Percentiles rank a stretch among this genome's conserved stretches.
phyloP scores from a whole-genome alignment of 1,140 invertebrate genomes.

The Sycobia sp. region DNA sequence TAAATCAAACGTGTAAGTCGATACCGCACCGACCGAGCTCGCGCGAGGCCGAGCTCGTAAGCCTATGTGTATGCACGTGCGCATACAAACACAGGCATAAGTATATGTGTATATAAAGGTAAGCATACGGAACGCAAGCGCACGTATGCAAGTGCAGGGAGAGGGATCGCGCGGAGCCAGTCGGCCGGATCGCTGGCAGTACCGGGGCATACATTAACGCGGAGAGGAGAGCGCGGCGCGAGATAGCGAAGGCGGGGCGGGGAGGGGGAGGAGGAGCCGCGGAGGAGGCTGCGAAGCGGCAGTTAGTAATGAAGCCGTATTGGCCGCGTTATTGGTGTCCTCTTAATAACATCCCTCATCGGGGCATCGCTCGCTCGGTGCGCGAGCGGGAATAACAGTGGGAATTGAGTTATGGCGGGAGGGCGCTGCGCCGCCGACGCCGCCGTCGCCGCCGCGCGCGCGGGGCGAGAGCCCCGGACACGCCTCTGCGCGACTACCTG shows the following conservation, averaged over 20 bases:
- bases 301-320: constrained; percentile 35
- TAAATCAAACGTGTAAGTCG: constrained; percentile 32
- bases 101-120: no score
- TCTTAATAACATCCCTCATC: constrained; percentile 38
- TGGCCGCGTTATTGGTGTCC: constrained; percentile 37
- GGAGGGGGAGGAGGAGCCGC: background rate
- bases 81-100: no score
- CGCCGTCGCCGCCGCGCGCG: constrained; percentile 2
- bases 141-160: background rate
- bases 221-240: background rate
- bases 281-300: no score
- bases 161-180: background rate
- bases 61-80: no score
- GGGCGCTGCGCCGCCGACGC: constrained; percentile 12
- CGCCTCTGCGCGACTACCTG: constrained; percentile 6
- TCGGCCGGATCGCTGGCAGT: background rate
- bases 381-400: constrained; percentile 46
- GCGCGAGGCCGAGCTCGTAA: no score
- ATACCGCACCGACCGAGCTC: constrained; percentile 25
- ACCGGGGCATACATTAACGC: constrained; percentile 19
- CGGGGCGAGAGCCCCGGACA: background rate
- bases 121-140: no score
- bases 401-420: constrained; percentile 50
- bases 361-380: constrained; percentile 43
- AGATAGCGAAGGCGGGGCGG: background rate